Conservation (phyloP, 2,113 vertebrate genomes). For the Cygnus buccinator region DNA sequence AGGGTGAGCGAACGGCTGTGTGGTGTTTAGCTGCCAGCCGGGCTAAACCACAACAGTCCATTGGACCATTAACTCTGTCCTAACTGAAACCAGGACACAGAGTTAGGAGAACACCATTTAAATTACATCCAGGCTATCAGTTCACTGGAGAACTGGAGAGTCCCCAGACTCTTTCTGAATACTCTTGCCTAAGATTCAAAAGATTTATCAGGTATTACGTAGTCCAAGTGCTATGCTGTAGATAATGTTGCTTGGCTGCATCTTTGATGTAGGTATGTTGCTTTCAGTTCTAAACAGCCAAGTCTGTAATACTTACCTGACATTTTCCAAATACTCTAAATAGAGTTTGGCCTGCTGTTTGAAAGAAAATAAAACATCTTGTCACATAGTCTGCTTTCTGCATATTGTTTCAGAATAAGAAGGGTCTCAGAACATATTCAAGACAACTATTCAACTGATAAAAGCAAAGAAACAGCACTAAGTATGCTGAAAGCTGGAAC, state of each 20-base stretch:
- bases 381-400: background rate
- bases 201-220: background rate
- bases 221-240: background rate
- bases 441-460: background rate
- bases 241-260: background rate
- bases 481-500: background rate
- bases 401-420: background rate
- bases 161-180: background rate
- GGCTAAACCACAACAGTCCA: too few relatives aligned
- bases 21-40: too few relatives aligned
- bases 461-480: background rate
- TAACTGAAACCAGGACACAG: background rate
- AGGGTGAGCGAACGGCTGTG: too few relatives aligned
- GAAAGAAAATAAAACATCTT: background rate
- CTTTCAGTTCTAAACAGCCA: background rate
- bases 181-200: background rate
- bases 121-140: background rate
- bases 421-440: background rate
- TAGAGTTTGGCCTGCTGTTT: background rate
- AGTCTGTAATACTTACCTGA: background rate
- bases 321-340: background rate
- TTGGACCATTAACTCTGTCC: too few relatives aligned
- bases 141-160: background rate
- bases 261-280: background rate
- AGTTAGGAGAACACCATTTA: background rate